Evolutionary conservation across 2,113 vertebrate species (phyloP), one percentile per base, ranked within the genome.

Genomic region (Sylvietta virens): DNA sequence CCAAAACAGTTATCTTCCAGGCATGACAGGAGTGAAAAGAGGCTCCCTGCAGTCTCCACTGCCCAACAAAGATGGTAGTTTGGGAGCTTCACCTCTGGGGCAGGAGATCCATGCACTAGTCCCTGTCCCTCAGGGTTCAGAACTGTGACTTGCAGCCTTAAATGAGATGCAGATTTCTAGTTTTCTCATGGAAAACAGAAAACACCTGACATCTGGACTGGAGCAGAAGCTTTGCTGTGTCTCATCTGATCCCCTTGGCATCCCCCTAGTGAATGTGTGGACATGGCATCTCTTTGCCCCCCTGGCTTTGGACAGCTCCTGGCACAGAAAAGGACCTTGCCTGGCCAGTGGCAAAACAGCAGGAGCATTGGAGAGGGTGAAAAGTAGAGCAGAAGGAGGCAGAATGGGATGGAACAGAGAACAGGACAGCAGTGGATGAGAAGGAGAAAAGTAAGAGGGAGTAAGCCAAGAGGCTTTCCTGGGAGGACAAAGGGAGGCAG

Each of bases 261-360:
- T 27, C 28, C 62, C 35, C 56, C 42, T 16, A 26, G n/a, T 1
- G 4, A 76, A n/a, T 1, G 1, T 0, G 0, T 26, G 19, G 42
- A 19, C 24, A 26, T 9, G 8, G 14, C 33, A 58, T 10, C 10
- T 78, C 51, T 70, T 70, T 60, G 50, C 1, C 4, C 27, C 6
- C 6, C 11, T 6, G 7, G 31, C 28, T 78, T 64, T 37, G 23
- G 33, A 51, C 19, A 80, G 13, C 31, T 54, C 31, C 20, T 44
- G 40, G 28, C 31, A 44, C 2, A 13, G 39, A 10, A 31, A 73
- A 74, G 11, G 12, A 66, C 42, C 21, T 74, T 72, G 6, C 56
- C 37, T 37, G 22, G 47, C 40, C 60, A 44, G 15, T 11, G 23
- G 2, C 7, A 28, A n/a, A 83, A 48, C 13, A 74, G 51, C 30